Base-by-base conservation (phyloP, 2,888 invertebrate species). In the Liopterus haemorrhoidalis region DNA sequence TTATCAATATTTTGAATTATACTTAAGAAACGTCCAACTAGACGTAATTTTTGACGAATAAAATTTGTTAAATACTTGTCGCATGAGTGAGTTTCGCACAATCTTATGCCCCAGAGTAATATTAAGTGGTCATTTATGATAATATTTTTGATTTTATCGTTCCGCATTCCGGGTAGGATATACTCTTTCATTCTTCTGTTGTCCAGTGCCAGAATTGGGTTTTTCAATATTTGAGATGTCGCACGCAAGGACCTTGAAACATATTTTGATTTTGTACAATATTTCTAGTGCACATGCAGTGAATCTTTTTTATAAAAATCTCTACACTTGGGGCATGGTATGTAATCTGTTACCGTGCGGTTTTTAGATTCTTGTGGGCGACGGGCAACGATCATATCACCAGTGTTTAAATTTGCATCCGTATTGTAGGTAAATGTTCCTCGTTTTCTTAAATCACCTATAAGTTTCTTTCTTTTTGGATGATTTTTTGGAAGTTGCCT, bases 11-110 rank as follows among this genome's bases (percentile, higher is more conserved):
- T 11, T 4, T 16, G 30, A 3, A 30, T 3, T 4, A 3, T 30
- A 9, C 14, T 3, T 3, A 30, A 3, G 16, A 30, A 8, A 30
- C 30, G 30, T 3, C 30, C 30, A 4, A 30, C 5, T 15, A 30
- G 30, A 3, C 30, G 4, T 11, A 30, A 8, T 8, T 30, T 30
- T 11, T 30, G 30, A 3, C 30, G 4, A 5, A 30, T 30, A 30
- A 12, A 30, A 30, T 30, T 30, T 5, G 14, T 30, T 11, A 30
- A 30, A 30, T 30, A 30, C 16, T 30, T 30, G 12, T 30, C 30
- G 8, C 12, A 4, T 5, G 5, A 3, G 14, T 30, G 11, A 11
- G 15, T 30, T 3, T 30, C 4, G 14, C 30, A 30, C 14, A 30
- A 30, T 3, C 30, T 14, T 30, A 16, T 15, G 11, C 30, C 30